phyloP scores from a whole-genome alignment of 2,797 vertebrate species.

The Artibeus jamaicensis region DNA sequence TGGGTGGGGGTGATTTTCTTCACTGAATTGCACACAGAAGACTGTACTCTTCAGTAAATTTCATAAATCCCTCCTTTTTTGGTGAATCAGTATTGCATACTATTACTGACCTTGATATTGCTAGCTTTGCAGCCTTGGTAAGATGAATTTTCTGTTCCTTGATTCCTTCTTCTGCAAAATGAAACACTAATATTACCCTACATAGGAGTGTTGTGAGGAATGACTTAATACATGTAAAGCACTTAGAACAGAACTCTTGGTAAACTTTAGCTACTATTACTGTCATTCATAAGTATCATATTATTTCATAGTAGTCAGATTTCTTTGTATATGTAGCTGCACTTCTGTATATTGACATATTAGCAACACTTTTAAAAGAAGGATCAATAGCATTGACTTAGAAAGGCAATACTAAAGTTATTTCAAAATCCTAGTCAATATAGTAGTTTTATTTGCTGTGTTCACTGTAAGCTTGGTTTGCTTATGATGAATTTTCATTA shows the following conservation, averaged over 20 bases:
- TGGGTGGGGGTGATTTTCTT: background rate
- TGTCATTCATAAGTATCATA: background rate
- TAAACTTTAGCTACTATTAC: background rate
- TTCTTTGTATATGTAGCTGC: background rate
- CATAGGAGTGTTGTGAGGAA: background rate
- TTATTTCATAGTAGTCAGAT: background rate
- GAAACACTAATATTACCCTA: background rate
- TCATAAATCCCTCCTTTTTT: background rate
- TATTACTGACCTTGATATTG: background rate
- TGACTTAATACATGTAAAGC: background rate
- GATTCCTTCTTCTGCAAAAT: background rate
- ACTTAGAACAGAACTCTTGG: background rate
- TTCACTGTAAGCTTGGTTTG: background rate
- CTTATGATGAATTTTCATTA: slow-evolving; percentile 5
- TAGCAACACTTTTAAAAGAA: background rate
- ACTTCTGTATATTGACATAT: background rate
- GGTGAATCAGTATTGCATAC: background rate
- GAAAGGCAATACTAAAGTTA: background rate
- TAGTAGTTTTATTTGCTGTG: background rate
- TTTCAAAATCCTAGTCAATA: slow-evolving; percentile 12
- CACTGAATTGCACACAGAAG: slow-evolving; percentile 47
- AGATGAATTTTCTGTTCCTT: background rate
- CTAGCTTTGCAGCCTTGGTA: background rate
- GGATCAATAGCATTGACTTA: background rate
- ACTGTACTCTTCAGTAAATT: background rate